Evolutionary conservation across 2,797 vertebrate species (phyloP).

Genomic region (Picus viridis): DNA sequence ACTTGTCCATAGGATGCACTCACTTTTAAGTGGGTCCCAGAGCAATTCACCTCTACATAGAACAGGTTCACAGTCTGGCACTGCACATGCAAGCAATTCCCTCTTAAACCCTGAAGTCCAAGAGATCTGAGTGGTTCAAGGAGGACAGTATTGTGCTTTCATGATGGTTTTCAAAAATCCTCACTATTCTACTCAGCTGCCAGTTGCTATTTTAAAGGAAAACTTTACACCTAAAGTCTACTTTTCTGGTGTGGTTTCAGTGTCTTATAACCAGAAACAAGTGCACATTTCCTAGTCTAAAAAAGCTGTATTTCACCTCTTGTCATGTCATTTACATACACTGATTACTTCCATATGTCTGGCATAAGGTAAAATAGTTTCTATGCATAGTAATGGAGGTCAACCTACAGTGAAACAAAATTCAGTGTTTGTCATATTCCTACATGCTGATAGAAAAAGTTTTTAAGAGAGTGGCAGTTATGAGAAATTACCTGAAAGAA

Average conservation of each 20-base stretch:
- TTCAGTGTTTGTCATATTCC: constrained; percentile 67
- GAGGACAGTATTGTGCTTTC: constrained; percentile 38
- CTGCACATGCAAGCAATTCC: background rate
- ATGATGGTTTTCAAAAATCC: constrained; percentile 44
- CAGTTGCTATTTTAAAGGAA: constrained; percentile 45
- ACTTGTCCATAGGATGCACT: background rate
- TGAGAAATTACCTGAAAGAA: constrained; percentile 63
- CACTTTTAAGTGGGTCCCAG: background rate
- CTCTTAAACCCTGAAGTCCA: background rate
- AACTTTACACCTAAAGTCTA: constrained; percentile 43
- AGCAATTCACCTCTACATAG: background rate
- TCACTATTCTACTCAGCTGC: background rate
- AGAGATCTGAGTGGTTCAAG: background rate
- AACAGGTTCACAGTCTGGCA: background rate
- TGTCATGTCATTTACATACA: constrained; percentile 75
- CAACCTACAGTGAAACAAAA: constrained; percentile 74
- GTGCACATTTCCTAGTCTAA: constrained; percentile 64
- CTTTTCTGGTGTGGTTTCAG: constrained; percentile 62
- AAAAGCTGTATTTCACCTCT: constrained; percentile 72
- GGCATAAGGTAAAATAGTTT: constrained; percentile 77
- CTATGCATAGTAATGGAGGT: constrained; percentile 68
- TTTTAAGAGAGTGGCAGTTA: constrained; percentile 45
- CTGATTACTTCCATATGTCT: constrained; percentile 82
- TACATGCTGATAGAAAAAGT: constrained; percentile 19
- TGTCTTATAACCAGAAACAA: constrained; percentile 66